These are phyloP conservation scores for Anhinga anhinga DNA, from an alignment of 2,113 vertebrate genomes.

Conservation along the genomic window DNA sequence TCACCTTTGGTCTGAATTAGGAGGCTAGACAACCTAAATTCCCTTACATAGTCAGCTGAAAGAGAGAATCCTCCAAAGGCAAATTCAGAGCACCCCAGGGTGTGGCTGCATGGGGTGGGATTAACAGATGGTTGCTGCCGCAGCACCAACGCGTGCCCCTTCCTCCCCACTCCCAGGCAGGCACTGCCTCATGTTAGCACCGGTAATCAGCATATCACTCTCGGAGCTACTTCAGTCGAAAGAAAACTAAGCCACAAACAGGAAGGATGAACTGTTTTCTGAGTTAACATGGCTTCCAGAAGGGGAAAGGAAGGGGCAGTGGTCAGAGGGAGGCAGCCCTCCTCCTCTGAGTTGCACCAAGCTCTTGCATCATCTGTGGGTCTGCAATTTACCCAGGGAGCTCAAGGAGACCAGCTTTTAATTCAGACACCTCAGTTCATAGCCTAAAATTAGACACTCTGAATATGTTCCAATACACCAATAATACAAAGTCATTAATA, in stretches of 20 bases:
- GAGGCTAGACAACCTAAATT: neutral
- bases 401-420: neutral
- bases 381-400: neutral
- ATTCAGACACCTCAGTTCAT: neutral
- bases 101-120: neutral
- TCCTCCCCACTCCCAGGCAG: neutral
- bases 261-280: neutral
- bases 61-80: neutral
- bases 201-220: accelerated
- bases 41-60: neutral
- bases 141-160: accelerated
- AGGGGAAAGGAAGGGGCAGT: neutral
- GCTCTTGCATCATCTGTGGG: neutral
- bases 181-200: neutral
- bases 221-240: neutral
- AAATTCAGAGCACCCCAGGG: neutral
- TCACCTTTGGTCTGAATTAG: neutral
- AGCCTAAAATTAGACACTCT: neutral
- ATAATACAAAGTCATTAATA: neutral
- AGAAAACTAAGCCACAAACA: neutral
- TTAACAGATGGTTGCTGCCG: neutral
- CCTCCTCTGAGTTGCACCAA: neutral
- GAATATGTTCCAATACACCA: neutral
- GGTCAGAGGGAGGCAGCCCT: neutral
- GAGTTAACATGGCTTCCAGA: neutral